Evolutionary conservation across 2,113 vertebrate genomes (phyloP), one percentile per base, ranked within the genome.

Genomic region (Spilogale gracilis): DNA sequence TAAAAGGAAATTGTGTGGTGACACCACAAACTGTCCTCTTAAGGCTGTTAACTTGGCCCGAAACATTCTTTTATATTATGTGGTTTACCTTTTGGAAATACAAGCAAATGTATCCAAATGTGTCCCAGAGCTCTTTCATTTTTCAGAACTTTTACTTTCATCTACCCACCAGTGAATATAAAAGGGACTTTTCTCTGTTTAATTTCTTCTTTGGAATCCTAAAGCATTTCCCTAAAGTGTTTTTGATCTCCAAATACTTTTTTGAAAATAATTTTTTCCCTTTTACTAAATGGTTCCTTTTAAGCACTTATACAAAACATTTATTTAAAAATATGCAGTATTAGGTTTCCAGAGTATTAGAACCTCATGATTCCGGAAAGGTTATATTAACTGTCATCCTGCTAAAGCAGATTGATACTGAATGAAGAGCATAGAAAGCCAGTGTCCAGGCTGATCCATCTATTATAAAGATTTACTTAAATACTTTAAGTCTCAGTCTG

Each of bases 201-300:
- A 97, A 86, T 97, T 94, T 98, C 86, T 97, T 96, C 93, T 97
- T 96, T 92, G 95, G 96, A 97, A 97, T 95, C 91, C 74, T 95
- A 69, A 96, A 96, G 11, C 79, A 89, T 96, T 98, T 93, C 87
- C 92, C 63, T 95, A 60, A 80, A 83, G 38, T 91, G 92, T 74
- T 96, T 88, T 94, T 89, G 58, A 79, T 95, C 81, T 65, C 91
- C 73, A 93, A 88, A 94, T 96, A 38, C 56, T 73, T 94, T 93
- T 74, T 89, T 21, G 18, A 56, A 89, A 94, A 83, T 83, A 32
- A 52, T 85, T 76, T 96, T 76, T 50, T 13, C 38, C 20, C 20
- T 83, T 81, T 94, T 56, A 69, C 13, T 82, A 93, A 89, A 38
- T 71, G 9, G 21, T 87, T 67, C 30, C 48, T 92, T 96, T 96